phyloP scores from a whole-genome alignment of 1,140 invertebrate species.

The Trachymyrmex cornetzi region DNA sequence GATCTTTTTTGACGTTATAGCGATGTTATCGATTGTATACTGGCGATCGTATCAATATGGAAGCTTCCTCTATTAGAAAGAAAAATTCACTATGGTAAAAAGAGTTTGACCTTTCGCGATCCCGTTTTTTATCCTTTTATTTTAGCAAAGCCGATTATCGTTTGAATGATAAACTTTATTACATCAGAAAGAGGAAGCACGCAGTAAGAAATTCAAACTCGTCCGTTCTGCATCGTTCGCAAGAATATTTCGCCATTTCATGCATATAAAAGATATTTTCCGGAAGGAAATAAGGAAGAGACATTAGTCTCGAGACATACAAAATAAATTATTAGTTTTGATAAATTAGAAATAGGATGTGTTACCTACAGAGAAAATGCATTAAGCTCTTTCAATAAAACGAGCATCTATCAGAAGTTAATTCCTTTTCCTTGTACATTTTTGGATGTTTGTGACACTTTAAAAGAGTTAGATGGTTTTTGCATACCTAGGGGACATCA shows the following conservation, averaged over 20 bases:
- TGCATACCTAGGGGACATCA: background rate
- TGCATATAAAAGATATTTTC: conserved; percentile 21
- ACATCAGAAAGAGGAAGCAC: conserved; percentile 21
- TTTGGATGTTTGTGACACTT: background rate
- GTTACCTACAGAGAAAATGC: background rate
- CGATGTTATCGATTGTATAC: conserved; percentile 24
- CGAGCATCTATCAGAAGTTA: conserved; percentile 7
- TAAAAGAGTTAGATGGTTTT: background rate
- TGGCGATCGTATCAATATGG: background rate
- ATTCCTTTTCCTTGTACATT: conserved; percentile 2
- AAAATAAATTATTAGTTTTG: background rate
- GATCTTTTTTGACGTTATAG: conserved; percentile 32
- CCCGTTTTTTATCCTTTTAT: conserved; percentile 3
- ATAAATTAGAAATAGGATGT: background rate
- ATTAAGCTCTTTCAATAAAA: conserved; percentile 10
- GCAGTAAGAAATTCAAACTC: conserved; percentile 1
- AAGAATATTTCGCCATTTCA: background rate
- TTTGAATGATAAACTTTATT: conserved; percentile 33
- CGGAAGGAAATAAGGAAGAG: background rate
- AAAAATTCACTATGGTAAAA: background rate
- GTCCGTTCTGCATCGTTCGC: background rate
- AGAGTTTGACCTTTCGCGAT: conserved; percentile 4
- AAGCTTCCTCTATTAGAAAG: background rate
- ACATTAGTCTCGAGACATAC: background rate
- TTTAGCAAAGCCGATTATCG: conserved; percentile 16